Base-by-base conservation (phyloP, 2,113 vertebrate species). In the Trematomus loennbergii region DNA sequence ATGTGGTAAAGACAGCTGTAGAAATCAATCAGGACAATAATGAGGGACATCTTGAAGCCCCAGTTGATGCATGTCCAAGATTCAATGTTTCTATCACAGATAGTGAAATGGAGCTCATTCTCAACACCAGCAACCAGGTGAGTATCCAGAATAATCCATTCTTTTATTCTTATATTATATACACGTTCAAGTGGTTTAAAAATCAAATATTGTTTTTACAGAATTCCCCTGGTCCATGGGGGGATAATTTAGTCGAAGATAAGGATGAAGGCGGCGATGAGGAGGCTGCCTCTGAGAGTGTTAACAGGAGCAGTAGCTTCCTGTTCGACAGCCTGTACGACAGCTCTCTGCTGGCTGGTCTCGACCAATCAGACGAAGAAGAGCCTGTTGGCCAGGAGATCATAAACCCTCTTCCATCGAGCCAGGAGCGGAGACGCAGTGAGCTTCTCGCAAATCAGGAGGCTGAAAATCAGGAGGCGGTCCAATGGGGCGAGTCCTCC, bases 251-350 rank as follows among this genome's bases (percentile, higher is more conserved):
- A 18, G 60, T 74, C 62, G 63, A 69, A 40, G 53, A 76, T 55
- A 64, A 29, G 29, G 29, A 29, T 29, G 29, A 80, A 67, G 66
- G 16, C 25, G 33, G 5, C 13, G 59, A 73, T 48, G 59, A 74
- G 20, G 59, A 70, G 2, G 63, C 69, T 61, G 59, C 80, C 5
- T 95, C 96, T 80, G 95, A 91, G 54, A 96, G 95, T 79, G 86
- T 96, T 17, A 97, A 99, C 89, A 90, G 95, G 81, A 99, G 97
- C 82, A 95, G 95, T 64, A 96, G 94, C 91, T 97, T 99, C 84
- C 89, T 99, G 5, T 99, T 99, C 75, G 96, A 98, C 80, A 97
- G 97, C 91, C 95, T 98, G 70, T 94, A 89, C 77, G 95, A 96
- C 69, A 93, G 91, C 76, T 93, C 93, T 68, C 81, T 94, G 65